Evolutionary conservation across 2,113 vertebrate genomes (phyloP).

Genomic region (Callorhinus ursinus): DNA sequence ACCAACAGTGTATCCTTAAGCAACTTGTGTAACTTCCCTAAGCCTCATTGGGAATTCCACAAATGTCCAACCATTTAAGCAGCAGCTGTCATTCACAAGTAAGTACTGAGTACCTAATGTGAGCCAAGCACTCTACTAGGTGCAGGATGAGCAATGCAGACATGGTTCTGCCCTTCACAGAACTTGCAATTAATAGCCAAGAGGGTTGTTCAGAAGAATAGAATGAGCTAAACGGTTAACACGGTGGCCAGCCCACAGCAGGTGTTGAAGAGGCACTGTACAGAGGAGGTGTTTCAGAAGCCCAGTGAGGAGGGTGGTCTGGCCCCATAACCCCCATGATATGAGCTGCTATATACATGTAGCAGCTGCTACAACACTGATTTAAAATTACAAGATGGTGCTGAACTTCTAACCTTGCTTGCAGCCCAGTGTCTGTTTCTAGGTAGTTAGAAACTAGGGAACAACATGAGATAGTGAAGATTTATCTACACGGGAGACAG

Average conservation of each 20-base stretch:
- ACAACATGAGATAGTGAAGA: neutral
- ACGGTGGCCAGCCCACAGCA: neutral
- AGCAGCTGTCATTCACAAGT: neutral
- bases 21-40: neutral
- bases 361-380: neutral
- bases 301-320: neutral
- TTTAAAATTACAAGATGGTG: neutral
- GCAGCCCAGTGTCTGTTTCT: neutral
- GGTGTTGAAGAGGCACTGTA: neutral
- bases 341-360: neutral
- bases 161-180: neutral
- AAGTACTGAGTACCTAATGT: neutral
- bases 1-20: neutral
- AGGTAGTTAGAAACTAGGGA: neutral
- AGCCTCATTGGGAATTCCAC: neutral
- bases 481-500: neutral
- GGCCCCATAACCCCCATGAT: no score
- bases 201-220: neutral
- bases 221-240: neutral
- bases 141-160: neutral
- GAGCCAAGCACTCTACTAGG: no score
- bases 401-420: neutral
- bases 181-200: neutral
- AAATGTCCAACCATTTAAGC: neutral
- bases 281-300: neutral